These are phyloP conservation scores for Halcyon chelicuti DNA, from an alignment of 2,797 vertebrate species.

Conservation along the genomic window DNA sequence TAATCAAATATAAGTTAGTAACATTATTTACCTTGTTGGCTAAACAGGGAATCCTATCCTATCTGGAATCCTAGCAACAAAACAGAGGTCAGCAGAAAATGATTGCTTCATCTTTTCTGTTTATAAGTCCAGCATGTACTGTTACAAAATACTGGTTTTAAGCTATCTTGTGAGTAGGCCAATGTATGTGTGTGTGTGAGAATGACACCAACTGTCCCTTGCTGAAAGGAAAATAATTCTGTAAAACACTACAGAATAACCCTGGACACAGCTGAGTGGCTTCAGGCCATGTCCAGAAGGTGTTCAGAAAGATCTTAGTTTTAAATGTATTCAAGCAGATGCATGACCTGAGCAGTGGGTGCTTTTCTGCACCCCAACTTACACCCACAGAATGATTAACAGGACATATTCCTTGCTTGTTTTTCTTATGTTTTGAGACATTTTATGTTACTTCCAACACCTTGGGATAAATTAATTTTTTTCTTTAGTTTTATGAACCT, in stretches of 20 bases:
- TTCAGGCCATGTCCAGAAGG: neutral
- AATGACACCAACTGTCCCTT: neutral
- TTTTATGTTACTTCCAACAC: neutral
- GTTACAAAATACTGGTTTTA: neutral
- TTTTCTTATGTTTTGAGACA: neutral
- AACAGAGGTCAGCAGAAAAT: neutral
- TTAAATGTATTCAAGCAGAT: neutral
- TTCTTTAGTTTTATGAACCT: neutral
- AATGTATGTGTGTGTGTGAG: neutral
- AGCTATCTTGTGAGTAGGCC: neutral
- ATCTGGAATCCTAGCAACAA: neutral
- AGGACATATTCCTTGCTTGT: neutral
- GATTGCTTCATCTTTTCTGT: neutral
- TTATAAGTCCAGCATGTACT: neutral
- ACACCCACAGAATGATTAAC: neutral
- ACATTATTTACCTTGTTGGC: neutral
- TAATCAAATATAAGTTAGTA: neutral
- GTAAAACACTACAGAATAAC: neutral
- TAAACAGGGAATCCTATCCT: neutral
- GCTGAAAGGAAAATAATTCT: neutral
- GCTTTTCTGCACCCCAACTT: neutral
- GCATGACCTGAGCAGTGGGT: neutral
- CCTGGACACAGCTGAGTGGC: neutral
- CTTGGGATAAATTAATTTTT: neutral
- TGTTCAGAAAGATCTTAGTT: constrained; percentile 6